Conservation (phyloP, 1,140 invertebrate species). For the Frieseomelitta varia region DNA sequence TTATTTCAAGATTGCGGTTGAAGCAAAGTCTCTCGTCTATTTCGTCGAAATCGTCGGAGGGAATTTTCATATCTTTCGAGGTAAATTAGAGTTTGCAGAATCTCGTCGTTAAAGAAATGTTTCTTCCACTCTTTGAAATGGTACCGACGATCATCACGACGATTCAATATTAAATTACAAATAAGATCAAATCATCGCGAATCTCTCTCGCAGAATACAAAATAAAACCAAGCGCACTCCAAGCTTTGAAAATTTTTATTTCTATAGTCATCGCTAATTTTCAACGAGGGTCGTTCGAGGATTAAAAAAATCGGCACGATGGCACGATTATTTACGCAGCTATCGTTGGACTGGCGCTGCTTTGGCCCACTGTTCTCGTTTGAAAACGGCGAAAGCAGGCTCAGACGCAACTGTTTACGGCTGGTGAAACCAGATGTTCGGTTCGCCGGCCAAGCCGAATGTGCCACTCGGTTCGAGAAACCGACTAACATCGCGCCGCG, state of each 20-base stretch:
- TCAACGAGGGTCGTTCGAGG: neutral
- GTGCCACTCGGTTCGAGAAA: constrained; percentile 56
- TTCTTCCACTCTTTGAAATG: too few species aligned
- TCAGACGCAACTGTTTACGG: constrained; percentile 51
- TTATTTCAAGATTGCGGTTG: neutral
- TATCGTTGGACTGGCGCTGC: constrained; percentile 14
- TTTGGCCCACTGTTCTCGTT: constrained; percentile 19
- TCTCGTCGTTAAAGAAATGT: too few species aligned
- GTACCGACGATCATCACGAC: too few species aligned
- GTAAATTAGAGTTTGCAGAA: neutral
- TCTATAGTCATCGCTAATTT: too few species aligned
- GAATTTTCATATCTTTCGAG: neutral
- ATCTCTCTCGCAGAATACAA: too few species aligned
- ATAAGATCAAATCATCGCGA: too few species aligned
- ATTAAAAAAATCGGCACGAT: constrained; percentile 1
- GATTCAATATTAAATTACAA: too few species aligned
- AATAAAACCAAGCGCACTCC: too few species aligned
- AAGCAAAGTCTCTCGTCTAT: neutral
- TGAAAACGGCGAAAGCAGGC: constrained; percentile 23
- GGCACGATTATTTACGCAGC: constrained; percentile 27
- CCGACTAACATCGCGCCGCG: constrained; percentile 55
- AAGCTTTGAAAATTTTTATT: too few species aligned
- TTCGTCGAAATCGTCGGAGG: neutral
- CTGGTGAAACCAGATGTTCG: constrained; percentile 59
- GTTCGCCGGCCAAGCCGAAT: constrained; percentile 36